Conservation (phyloP, 2,113 vertebrate species). For the Elephantulus edwardii region DNA sequence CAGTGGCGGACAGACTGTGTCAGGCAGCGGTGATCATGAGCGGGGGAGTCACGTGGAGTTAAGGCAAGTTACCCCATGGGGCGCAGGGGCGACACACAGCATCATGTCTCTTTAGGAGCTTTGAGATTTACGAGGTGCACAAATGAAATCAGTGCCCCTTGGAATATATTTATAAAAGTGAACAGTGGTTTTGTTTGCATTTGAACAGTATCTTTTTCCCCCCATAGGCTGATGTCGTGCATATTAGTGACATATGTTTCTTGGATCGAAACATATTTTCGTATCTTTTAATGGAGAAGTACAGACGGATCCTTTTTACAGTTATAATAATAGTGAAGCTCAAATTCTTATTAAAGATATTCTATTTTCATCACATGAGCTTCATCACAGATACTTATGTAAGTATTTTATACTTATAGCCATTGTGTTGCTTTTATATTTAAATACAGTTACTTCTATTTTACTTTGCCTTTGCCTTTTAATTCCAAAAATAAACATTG, state of each 20-base stretch:
- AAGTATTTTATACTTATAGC: no score
- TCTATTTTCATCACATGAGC: not conserved
- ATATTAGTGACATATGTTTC: not conserved
- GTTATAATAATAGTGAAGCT: not conserved
- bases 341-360: not conserved
- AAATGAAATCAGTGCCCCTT: conserved; percentile 7
- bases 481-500: no score
- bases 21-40: not conserved
- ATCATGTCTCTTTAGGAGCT: not conserved
- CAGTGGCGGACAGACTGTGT: not conserved
- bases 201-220: not conserved
- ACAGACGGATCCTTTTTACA: not conserved
- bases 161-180: conserved; percentile 12
- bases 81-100: not conserved
- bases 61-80: not conserved
- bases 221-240: not conserved
- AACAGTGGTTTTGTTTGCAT: not conserved
- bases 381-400: not conserved
- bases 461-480: not conserved
- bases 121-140: not conserved
- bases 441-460: not conserved
- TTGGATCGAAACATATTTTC: not conserved
- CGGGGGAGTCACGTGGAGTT: not conserved
- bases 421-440: no score
- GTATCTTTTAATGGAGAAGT: not conserved